These are phyloP conservation scores for Australoheros scitulus DNA, from an alignment of 2,113 vertebrate species.

Conservation along the genomic window DNA sequence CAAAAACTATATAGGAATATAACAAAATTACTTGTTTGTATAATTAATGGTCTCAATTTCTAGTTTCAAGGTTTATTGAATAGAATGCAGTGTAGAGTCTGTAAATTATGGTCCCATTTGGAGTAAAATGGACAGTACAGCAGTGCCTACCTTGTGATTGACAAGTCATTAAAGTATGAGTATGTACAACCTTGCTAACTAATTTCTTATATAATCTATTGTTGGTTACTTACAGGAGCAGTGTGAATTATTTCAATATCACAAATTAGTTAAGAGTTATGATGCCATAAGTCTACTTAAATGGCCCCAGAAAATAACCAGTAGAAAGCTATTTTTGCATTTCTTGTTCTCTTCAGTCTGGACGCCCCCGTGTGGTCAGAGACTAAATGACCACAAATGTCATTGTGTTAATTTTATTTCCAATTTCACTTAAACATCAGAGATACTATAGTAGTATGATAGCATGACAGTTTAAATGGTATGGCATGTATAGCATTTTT, in stretches of 20 bases:
- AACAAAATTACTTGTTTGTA: too few species aligned
- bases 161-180: background rate
- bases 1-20: too few species aligned
- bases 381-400: background rate
- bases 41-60: too few species aligned
- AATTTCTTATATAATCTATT: background rate
- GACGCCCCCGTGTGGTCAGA: background rate
- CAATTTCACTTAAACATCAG: background rate
- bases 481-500: background rate
- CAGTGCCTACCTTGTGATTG: background rate
- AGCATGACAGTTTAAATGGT: background rate
- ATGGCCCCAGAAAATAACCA: background rate
- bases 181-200: background rate
- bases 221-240: background rate
- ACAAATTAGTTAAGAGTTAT: background rate
- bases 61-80: too few species aligned
- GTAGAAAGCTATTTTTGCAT: background rate
- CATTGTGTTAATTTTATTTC: background rate
- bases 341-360: background rate
- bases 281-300: background rate
- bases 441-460: background rate
- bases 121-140: background rate
- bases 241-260: background rate
- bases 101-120: background rate
- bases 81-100: too few species aligned